Evolutionary conservation across 2,797 vertebrate species (phyloP), one percentile per base, ranked within the genome.

Genomic region (Micrastur ruficollis): DNA sequence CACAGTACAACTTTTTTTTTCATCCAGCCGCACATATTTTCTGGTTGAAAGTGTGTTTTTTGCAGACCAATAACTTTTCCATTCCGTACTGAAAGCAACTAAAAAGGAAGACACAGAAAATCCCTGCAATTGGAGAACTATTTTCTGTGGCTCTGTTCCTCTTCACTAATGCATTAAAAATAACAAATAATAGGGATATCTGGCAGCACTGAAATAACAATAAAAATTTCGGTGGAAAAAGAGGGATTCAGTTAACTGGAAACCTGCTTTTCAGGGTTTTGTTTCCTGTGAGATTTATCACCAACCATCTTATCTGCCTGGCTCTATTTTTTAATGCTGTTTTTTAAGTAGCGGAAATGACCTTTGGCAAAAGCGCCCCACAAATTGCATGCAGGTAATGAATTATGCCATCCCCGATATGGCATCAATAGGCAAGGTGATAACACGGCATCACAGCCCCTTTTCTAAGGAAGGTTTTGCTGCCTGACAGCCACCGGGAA

Each of bases 351-450:
- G 42, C 8, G 81, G 62, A 47, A 86, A 53, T 20, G 8, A 61
- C 12, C 18, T 59, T 38, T 65, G 49, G 17, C 40, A 68, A 22
- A 90, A 90, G 12, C 2, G 1, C 8, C 14, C 15, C 17, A 4
- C 14, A n/a, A 0, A 63, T 29, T 32, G 17, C 27, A 40, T 5
- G 5, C 5, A 31, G 56, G 56, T 23, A 27, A 20, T 0, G 3
- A 80, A 49, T 36, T 19, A 16, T 46, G n/a, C 31, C 27, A 6
- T 18, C 27, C 40, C 25, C 0, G 4, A 2, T 4, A 4, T 0
- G 36, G 44, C 31, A 79, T 0, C 2, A 49, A 29, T 3, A 26
- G 20, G 44, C n/a, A 46, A 29, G 18, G 34, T 27, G 73, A 5
- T 9, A 38, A 0, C 21, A 8, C 42, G 72, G 3, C 50, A 50